A percentile compares a stretch with the other conserved stretches of the same genome.
These are phyloP conservation scores for Nomada ruficornis DNA, from an alignment of 2,888 invertebrate species.

Conservation along the genomic window DNA sequence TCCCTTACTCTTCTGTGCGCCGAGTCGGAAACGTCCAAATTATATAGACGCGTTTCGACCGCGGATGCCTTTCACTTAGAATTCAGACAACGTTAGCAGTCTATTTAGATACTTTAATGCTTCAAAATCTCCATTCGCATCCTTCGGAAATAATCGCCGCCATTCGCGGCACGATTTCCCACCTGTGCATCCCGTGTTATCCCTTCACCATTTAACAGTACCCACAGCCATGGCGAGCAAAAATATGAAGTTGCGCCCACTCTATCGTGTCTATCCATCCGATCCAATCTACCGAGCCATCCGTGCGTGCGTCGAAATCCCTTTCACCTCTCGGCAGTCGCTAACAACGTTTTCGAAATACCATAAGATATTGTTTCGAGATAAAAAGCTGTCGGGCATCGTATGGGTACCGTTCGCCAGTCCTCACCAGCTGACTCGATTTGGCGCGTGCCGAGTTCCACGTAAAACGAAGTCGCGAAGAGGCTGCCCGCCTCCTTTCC, in stretches of 20 bases:
- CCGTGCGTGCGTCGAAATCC: slow-evolving; percentile 19
- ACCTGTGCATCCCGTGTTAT: too few species aligned
- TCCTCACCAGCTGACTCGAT: slow-evolving; percentile 72
- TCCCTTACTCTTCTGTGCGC: too few species aligned
- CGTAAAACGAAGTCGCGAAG: slow-evolving; percentile 18
- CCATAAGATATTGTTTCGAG: slow-evolving; percentile 63
- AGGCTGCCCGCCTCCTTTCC: slow-evolving; percentile 26
- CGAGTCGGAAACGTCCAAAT: too few species aligned
- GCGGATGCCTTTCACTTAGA: too few species aligned
- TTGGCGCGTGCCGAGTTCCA: slow-evolving; percentile 70
- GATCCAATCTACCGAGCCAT: background rate
- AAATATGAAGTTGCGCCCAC: slow-evolving; percentile 12
- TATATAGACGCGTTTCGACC: too few species aligned
- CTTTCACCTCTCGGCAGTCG: slow-evolving; percentile 58
- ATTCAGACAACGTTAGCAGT: too few species aligned
- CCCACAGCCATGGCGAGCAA: too few species aligned
- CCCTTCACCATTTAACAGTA: too few species aligned
- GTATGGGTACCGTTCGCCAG: slow-evolving; percentile 71
- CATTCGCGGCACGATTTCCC: too few species aligned
- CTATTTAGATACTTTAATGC: too few species aligned
- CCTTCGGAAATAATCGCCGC: too few species aligned
- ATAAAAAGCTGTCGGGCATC: slow-evolving; percentile 72
- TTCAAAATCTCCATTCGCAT: too few species aligned
- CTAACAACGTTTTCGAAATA: slow-evolving; percentile 50
- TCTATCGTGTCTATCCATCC: slow-evolving; percentile 4